Conservation (phyloP, 1,140 invertebrate genomes). For the Coboldia fuscipes region DNA sequence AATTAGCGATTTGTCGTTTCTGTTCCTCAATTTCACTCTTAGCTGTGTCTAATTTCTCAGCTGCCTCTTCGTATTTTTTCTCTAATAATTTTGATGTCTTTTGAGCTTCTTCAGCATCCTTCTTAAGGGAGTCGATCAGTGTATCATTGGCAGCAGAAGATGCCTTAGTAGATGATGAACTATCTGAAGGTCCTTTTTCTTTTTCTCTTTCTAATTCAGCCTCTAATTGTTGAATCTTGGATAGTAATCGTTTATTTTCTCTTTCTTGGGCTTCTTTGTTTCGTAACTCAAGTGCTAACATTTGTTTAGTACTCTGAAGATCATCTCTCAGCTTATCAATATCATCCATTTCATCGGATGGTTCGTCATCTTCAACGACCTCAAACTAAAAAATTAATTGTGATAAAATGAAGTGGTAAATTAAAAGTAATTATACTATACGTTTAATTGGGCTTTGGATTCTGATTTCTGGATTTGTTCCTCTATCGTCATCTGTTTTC, state of each 20-base stretch:
- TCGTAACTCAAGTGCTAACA: constrained; percentile 63
- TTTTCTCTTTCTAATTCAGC: constrained; percentile 47
- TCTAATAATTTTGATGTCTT: constrained; percentile 59
- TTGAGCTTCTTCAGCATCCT: constrained; percentile 50
- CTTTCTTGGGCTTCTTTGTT: constrained; percentile 69
- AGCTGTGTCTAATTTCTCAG: constrained; percentile 51
- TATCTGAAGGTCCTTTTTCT: constrained; percentile 32
- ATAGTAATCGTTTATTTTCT: constrained; percentile 62
- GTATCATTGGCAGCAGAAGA: constrained; percentile 29
- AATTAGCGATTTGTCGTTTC: constrained; percentile 44
- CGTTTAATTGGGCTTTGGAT: constrained; percentile 34
- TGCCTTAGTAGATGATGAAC: constrained; percentile 14
- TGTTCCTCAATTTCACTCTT: constrained; percentile 57
- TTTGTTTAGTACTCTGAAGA: constrained; percentile 75
- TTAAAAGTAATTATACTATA: constrained; percentile 2
- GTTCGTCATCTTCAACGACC: constrained; percentile 17
- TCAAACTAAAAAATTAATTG: constrained; percentile 9
- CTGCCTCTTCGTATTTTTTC: constrained; percentile 47
- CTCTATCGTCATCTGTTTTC: constrained; percentile 70
- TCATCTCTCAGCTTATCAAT: constrained; percentile 80
- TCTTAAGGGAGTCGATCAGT: constrained; percentile 41
- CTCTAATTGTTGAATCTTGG: constrained; percentile 55
- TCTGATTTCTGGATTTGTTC: constrained; percentile 65
- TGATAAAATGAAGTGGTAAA: constrained; percentile 2
- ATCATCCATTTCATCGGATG: constrained; percentile 66